Base-by-base conservation (phyloP, 2,888 invertebrate genomes). In the Volucella zonaria region DNA sequence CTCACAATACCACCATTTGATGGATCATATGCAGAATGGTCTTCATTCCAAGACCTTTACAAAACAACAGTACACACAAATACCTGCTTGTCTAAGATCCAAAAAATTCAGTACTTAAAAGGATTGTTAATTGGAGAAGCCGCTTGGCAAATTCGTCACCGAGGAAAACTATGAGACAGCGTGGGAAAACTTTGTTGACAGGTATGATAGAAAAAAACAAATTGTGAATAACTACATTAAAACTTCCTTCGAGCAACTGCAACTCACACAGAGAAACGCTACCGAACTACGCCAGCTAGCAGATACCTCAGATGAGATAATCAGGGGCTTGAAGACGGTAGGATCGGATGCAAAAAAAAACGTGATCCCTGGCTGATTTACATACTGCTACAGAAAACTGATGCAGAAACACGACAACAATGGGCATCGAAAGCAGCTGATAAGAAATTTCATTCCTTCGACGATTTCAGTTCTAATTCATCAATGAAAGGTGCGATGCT, bases 201-300 rank as follows among this genome's bases (percentile, higher is more conserved):
- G 56, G 43, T 56, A 67, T 67, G 67, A 67, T 56, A 43, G n/a
- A 40, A 56, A 67, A 56, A 67, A 67, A 43, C 54, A 45, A 67
- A 56, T 56, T 45, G 45, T 67, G 9, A 67, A 67, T 45, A 67
- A 56, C 45, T 45, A 64, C 15, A 56, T 56, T 8, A 52, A 38
- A 54, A 67, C 23, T 23, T 67, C 43, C 43, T 23, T 54, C 43
- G 67, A 67, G 23, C 67, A 67, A 54, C 52, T 52, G 18, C 18
- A 18, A 18, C 18, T 18, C 18, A 18, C 18, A 18, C 18, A 18
- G 18, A 18, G 1, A 18, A 67, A 43, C 23, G 52, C 67, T 43
- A 67, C 8, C 0, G 52, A 67, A 8, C 54, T 67, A 23, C 52
- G 67, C 11, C 18, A 23, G 14, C 54, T 67, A 12, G 67, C 67